Evolutionary conservation across 2,888 invertebrate genomes (phyloP).

Genomic region (Dryococelus australis): DNA sequence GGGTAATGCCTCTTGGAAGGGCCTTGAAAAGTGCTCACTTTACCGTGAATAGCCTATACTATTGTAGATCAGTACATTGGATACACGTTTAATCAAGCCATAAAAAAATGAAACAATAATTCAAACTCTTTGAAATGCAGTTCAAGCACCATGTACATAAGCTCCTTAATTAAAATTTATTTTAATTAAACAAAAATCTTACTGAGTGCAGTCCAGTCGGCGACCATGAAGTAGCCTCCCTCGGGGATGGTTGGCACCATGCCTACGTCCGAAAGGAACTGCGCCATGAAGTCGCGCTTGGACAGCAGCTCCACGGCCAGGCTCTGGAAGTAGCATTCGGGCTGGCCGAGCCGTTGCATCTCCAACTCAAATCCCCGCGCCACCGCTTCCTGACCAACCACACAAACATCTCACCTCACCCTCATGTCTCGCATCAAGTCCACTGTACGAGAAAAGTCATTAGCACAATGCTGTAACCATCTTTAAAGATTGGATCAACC

Average conservation of each 20-base stretch:
- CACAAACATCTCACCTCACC: slow-evolving; percentile 37
- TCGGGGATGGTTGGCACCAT: slow-evolving; percentile 93
- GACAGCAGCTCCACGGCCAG: slow-evolving; percentile 75
- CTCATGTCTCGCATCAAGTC: background rate
- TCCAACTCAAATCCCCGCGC: slow-evolving; percentile 91
- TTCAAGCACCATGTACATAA: no score
- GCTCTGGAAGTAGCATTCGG: slow-evolving; percentile 84
- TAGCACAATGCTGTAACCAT: background rate
- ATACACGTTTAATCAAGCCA: no score
- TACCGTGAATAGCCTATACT: no score
- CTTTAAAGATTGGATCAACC: no score
- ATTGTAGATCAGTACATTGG: no score
- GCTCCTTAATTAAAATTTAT: no score
- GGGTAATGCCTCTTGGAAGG: no score
- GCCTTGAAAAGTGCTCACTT: no score
- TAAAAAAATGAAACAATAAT: no score
- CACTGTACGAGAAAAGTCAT: background rate
- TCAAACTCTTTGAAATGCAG: no score
- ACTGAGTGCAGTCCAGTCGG: slow-evolving; percentile 86
- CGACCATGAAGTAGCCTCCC: slow-evolving; percentile 97
- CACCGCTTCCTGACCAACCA: slow-evolving; percentile 78
- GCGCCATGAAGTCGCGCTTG: slow-evolving; percentile 82
- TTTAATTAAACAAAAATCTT: background rate
- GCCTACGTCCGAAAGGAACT: slow-evolving; percentile 77
- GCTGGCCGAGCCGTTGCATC: slow-evolving; percentile 69